Evolutionary conservation across 1,140 invertebrate species (phyloP), one percentile per base, ranked within the genome.

Genomic region (Lamellibrachia luymesi): DNA sequence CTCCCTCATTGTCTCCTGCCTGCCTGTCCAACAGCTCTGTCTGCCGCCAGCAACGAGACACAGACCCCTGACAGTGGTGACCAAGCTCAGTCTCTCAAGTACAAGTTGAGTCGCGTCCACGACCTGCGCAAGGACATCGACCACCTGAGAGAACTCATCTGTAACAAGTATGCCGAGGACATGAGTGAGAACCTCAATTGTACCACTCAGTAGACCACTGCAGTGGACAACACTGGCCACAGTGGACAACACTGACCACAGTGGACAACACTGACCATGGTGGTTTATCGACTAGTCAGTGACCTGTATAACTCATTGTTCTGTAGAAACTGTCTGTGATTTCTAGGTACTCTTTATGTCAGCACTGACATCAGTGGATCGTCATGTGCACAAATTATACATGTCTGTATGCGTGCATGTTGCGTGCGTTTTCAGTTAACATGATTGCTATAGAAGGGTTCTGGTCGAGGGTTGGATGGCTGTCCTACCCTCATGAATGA

Each of bases 131-230:
- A 91, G n/a, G 95, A 96, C 51, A 94, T 96, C 51, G 95, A 96
- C 92, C 94, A 94, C 90, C 93, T 96, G 50, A 93, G 95, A 27
- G 94, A 94, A 50, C 94, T 94, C 93, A 94, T 96, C 38, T 95
- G 95, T 92, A 95, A 95, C 91, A 95, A 95, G 93, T 95, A 95
- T 92, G 95, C 95, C 8, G 95, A 96, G 92, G 95, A 96, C 90
- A 95, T 96, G 94, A 95, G 95, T 25, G 94, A 95, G 91, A 96
- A 96, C 80, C 92, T 95, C 1, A 95, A 94, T 96, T 93, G 92
- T 90, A 93, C 27, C 52, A 93, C 64, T 49, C 64, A 93, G 52
- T 90, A 92, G 92, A 22, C 8, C 7, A 17, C 13, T 13, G n/a
- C 91, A 91, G 8, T 51, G 51, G 91, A 22, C 4, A 80, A 4